These are phyloP conservation scores for Martes martes DNA, from an alignment of 2,113 vertebrate species.

Conservation along the genomic window DNA sequence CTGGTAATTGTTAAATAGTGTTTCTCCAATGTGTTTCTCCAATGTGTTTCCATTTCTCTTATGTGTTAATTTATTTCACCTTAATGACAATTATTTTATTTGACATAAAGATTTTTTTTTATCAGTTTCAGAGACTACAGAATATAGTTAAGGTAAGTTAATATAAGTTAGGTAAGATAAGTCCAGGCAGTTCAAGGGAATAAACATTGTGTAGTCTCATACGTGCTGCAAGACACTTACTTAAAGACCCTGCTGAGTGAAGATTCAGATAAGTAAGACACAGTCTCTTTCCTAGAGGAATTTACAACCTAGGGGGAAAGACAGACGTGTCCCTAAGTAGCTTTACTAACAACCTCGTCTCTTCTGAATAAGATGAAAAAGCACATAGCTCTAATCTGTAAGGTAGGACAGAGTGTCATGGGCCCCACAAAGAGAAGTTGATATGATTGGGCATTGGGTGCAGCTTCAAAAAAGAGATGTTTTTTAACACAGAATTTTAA, in stretches of 20 bases:
- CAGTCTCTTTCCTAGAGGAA: background rate
- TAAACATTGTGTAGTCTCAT: background rate
- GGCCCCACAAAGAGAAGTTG: background rate
- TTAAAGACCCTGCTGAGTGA: background rate
- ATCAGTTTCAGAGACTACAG: background rate
- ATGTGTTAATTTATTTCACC: background rate
- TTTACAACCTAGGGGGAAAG: background rate
- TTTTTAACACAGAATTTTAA: background rate
- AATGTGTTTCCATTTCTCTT: background rate
- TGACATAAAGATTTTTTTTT: background rate
- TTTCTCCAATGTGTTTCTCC: background rate
- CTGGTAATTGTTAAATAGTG: background rate
- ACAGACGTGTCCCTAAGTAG: background rate
- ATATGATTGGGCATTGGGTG: background rate
- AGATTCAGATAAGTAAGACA: background rate
- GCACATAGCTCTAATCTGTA: background rate
- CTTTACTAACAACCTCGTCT: background rate
- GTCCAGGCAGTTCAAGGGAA: background rate
- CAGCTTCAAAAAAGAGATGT: background rate
- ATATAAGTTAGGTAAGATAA: background rate
- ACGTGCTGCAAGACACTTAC: background rate
- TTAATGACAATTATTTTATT: background rate
- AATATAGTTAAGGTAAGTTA: background rate
- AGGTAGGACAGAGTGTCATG: background rate
- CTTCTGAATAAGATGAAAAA: constrained; percentile 12